Evolutionary conservation across 1,140 invertebrate species (phyloP), one percentile per base, ranked within the genome.

Genomic region (Grapholita molesta): DNA sequence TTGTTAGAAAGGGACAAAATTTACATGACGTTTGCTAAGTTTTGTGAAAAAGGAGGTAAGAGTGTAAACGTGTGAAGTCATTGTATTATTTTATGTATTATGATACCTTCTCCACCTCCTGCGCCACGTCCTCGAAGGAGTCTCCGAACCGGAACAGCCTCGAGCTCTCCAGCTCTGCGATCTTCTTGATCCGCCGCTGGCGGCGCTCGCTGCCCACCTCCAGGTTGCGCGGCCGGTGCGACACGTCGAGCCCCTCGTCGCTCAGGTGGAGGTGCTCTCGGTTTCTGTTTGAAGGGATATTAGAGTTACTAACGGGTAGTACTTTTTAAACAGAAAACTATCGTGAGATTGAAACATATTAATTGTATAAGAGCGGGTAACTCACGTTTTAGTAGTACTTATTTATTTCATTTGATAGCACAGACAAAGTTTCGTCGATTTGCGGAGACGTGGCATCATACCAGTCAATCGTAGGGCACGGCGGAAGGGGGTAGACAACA

Each of bases 241-340:
- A 25, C 33, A 76, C 70, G 74, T 88, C 72, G 11, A 88, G 79
- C 25, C 81, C 71, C 33, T 85, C 82, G 79, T 87, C 86, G 73
- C 81, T 84, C 24, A 89, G 82, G 76, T 89, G 86, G 61, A 89
- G 67, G 71, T 87, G 86, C 61, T 85, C 83, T 64, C 84, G 82
- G 73, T 83, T 82, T 33, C 64, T 65, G 64, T 6, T 8, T 7
- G 42, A 18, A 21, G 21, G 5, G 0, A 15, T 15, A 18, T 42
- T n/a, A n/a, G n/a, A n/a, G n/a, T n/a, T n/a, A n/a, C n/a, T n/a
- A n/a, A n/a, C n/a, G n/a, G n/a, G n/a, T n/a, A n/a, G n/a, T n/a
- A n/a, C n/a, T n/a, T n/a, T n/a, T n/a, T n/a, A n/a, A n/a, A n/a
- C n/a, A n/a, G n/a, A n/a, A n/a, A n/a, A n/a, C n/a, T n/a, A n/a